Evolutionary conservation across 2,113 vertebrate species (phyloP).

Genomic region (Piprites chloris): DNA sequence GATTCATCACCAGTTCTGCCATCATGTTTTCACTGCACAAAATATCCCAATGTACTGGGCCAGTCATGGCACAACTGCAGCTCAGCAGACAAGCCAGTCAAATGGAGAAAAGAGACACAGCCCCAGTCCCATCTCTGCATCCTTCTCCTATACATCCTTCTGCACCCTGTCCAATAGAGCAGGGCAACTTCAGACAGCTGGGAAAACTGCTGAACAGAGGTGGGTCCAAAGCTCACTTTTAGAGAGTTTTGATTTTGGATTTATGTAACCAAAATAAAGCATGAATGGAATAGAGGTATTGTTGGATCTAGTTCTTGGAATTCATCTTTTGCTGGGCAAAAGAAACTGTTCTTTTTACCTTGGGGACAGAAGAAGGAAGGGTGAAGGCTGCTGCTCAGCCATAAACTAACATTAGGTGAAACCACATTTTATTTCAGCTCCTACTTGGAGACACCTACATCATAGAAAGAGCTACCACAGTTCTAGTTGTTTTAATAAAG

Average conservation of each 20-base stretch:
- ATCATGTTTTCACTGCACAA: neutral
- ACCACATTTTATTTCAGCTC: neutral
- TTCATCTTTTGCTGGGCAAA: neutral
- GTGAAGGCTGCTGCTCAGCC: neutral
- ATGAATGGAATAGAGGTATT: neutral
- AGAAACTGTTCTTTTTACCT: neutral
- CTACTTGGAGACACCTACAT: neutral
- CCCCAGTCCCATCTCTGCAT: neutral
- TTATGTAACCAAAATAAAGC: neutral
- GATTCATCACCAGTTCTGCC: neutral
- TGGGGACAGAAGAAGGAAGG: neutral
- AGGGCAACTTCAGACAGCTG: neutral
- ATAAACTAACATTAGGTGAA: neutral
- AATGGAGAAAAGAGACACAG: neutral
- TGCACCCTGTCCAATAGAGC: accelerated
- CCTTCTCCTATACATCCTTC: neutral
- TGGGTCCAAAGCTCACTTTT: neutral
- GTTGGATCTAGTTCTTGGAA: neutral
- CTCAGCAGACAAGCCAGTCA: neutral
- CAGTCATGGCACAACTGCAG: neutral
- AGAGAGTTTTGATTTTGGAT: neutral
- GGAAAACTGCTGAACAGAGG: neutral
- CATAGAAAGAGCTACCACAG: neutral
- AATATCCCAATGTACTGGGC: accelerated
- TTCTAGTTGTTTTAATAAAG: neutral